Evolutionary conservation across 2,797 vertebrate species (phyloP).

Genomic region (Pachyuromys duprasi): DNA sequence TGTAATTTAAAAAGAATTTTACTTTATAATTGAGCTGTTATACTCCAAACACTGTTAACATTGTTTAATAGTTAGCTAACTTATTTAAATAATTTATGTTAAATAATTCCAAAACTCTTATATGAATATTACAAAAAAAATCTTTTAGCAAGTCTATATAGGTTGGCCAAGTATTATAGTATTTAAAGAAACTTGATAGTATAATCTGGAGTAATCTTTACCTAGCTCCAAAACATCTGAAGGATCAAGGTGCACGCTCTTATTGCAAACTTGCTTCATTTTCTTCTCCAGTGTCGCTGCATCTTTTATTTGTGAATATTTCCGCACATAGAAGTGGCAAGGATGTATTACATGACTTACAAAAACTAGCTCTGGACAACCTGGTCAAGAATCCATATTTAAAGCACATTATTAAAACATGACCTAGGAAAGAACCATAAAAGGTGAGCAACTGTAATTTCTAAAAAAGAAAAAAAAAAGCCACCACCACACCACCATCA

Average conservation of each 20-base stretch:
- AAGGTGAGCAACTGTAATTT: slow-evolving; percentile 32
- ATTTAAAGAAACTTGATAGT: slow-evolving; percentile 49
- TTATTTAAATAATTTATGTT: slow-evolving; percentile 53
- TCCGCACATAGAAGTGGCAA: slow-evolving; percentile 88
- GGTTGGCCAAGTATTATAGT: slow-evolving; percentile 9
- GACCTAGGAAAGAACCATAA: slow-evolving; percentile 53
- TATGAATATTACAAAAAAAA: not conserved
- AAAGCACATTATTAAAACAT: slow-evolving; percentile 59
- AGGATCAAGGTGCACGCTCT: slow-evolving; percentile 75
- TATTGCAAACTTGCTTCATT: slow-evolving; percentile 82
- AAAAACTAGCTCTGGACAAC: slow-evolving; percentile 85
- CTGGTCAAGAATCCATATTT: slow-evolving; percentile 75
- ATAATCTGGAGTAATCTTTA: slow-evolving; percentile 77
- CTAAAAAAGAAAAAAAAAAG: not conserved
- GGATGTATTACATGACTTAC: slow-evolving; percentile 88
- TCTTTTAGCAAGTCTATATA: slow-evolving; percentile 8
- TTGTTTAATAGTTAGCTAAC: slow-evolving; percentile 46
- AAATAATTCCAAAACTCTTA: slow-evolving; percentile 49
- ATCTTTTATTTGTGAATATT: slow-evolving; percentile 85
- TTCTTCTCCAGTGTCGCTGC: slow-evolving; percentile 83
- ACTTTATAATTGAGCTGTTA: slow-evolving; percentile 28
- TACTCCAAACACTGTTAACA: not conserved
- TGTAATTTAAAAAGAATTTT: slow-evolving; percentile 10
- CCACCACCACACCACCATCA: not conserved
- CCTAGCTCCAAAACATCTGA: slow-evolving; percentile 87